These are phyloP conservation scores for Malacoraja senta DNA, from an alignment of 2,797 vertebrate species.

Conservation along the genomic window DNA sequence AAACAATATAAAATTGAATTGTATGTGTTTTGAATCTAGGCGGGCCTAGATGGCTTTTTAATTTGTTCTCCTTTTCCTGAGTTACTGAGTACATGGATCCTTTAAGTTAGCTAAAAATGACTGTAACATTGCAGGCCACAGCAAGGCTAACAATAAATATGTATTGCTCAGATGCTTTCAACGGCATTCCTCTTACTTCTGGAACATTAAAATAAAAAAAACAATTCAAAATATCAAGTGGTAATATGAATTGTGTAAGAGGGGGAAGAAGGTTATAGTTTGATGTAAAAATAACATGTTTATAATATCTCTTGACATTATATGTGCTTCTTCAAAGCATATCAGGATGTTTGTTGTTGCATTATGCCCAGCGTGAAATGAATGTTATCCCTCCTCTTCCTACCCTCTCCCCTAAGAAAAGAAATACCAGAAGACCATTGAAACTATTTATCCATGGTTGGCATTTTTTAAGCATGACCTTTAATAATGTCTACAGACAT, in stretches of 20 bases:
- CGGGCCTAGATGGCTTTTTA: not conserved
- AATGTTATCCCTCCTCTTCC: too few species aligned
- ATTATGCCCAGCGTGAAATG: not conserved
- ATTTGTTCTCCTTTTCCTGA: not conserved
- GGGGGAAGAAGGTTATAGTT: not conserved
- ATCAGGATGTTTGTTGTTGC: not conserved
- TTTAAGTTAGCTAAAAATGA: not conserved
- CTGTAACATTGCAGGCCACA: not conserved
- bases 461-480: not conserved
- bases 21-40: not conserved
- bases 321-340: not conserved
- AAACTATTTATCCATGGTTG: not conserved
- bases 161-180: constrained; percentile 22
- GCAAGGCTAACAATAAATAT: not conserved
- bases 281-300: not conserved
- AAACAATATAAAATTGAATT: not conserved
- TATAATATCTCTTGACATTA: not conserved
- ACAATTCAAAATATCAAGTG: not conserved
- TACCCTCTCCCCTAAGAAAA: too few species aligned
- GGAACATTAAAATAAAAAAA: not conserved
- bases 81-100: not conserved
- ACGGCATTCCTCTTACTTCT: not conserved
- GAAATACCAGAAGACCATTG: not conserved
- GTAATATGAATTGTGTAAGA: not conserved
- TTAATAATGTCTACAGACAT: not conserved